Percentiles rank a stretch among this genome's conserved stretches.
phyloP scores from a whole-genome alignment of 2,797 vertebrate genomes.

The Tamandua tetradactyla region DNA sequence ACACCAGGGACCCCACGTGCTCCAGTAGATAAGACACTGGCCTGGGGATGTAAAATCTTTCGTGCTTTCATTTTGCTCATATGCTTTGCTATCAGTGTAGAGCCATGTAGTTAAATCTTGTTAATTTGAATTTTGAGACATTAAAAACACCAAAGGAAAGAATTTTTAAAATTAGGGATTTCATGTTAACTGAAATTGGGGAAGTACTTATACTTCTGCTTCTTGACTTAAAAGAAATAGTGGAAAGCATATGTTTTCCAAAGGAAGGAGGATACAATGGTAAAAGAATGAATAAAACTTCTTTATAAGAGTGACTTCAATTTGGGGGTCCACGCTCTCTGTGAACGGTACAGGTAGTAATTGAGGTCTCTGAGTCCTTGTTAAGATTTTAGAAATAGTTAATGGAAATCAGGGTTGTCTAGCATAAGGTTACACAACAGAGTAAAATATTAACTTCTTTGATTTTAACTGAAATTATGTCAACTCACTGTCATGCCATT shows the following conservation, averaged over 20 bases:
- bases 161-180: slow-evolving; percentile 22
- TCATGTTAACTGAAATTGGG: slow-evolving; percentile 58
- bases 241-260: slow-evolving; percentile 21
- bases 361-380: background rate
- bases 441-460: background rate
- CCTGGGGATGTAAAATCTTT: slow-evolving; percentile 48
- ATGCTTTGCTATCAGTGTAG: slow-evolving; percentile 33
- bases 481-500: background rate
- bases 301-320: background rate
- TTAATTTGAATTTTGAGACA: slow-evolving; percentile 62
- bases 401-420: background rate
- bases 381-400: background rate
- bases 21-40: slow-evolving; percentile 66
- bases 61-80: slow-evolving; percentile 56
- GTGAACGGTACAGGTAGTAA: background rate
- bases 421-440: background rate
- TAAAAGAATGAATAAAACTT: slow-evolving; percentile 1
- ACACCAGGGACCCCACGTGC: slow-evolving; percentile 60
- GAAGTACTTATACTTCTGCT: slow-evolving; percentile 13
- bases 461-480: background rate
- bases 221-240: background rate
- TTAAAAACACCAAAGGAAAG: slow-evolving; percentile 53
- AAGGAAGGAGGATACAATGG: background rate
- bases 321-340: background rate
- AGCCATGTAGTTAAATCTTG: slow-evolving; percentile 22